Percentiles rank a stretch among this genome's conserved stretches.
phyloP scores from a whole-genome alignment of 2,888 invertebrate genomes.

The Monoplex corrugatus region DNA sequence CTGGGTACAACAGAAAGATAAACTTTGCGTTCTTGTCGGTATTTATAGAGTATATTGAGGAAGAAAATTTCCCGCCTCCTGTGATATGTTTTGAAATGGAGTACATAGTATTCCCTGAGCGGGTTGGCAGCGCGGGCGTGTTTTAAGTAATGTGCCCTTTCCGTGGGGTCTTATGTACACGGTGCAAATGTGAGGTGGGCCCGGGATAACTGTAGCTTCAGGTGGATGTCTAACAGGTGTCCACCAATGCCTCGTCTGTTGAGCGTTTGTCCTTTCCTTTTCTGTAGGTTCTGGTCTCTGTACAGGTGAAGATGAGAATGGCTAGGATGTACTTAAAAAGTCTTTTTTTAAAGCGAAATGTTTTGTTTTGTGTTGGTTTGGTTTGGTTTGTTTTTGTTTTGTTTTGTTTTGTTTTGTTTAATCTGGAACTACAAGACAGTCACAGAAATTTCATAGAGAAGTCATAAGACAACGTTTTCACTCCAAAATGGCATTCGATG shows the following conservation, averaged over 20 bases:
- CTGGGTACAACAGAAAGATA: too few species aligned
- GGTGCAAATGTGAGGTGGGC: conserved; percentile 2
- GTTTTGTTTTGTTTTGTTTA: too few species aligned
- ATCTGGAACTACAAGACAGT: too few species aligned
- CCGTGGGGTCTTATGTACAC: background rate
- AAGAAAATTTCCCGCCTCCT: background rate
- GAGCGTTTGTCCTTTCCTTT: background rate
- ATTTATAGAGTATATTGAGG: background rate
- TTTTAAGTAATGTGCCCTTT: background rate
- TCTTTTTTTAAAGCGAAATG: too few species aligned
- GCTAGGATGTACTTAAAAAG: too few species aligned
- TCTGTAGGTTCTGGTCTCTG: too few species aligned
- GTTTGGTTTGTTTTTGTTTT: too few species aligned
- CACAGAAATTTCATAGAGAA: too few species aligned
- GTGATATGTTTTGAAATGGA: background rate
- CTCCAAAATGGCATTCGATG: too few species aligned
- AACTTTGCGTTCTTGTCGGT: background rate
- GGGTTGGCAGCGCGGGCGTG: background rate
- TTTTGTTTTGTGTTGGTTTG: too few species aligned
- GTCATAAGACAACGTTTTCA: too few species aligned
- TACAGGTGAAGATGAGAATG: too few species aligned
- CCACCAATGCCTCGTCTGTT: background rate
- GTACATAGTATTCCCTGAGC: background rate
- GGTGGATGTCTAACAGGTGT: conserved; percentile 20
- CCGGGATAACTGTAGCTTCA: background rate